Percentiles rank a stretch among this genome's conserved stretches.
Conservation (phyloP, 2,797 vertebrate genomes). For the Pseudotriccus pelzelni region DNA sequence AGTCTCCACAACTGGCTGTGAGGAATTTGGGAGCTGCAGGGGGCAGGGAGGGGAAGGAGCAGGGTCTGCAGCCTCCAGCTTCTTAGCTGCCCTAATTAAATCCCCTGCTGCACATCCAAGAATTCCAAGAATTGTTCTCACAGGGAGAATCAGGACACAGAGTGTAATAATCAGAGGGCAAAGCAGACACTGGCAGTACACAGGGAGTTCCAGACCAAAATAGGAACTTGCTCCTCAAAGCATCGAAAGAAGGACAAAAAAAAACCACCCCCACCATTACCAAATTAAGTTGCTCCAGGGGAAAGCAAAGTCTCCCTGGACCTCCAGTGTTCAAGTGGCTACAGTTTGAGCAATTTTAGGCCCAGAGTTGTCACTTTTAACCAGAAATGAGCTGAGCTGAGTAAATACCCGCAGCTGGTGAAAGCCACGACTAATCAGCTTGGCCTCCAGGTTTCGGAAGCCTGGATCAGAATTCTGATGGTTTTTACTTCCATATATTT, state of each 20-base stretch:
- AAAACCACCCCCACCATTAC: background rate
- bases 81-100: background rate
- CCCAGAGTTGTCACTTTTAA: background rate
- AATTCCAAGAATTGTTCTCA: background rate
- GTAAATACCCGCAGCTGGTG: background rate
- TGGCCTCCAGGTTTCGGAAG: background rate
- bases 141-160: constrained; percentile 7
- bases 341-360: background rate
- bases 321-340: background rate
- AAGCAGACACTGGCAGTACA: background rate
- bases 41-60: background rate
- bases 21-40: background rate
- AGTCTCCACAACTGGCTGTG: background rate
- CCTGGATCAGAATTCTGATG: background rate
- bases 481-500: background rate
- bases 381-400: background rate
- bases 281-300: background rate
- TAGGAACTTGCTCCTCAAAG: background rate
- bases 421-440: background rate
- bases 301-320: background rate
- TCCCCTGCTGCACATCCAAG: background rate
- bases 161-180: background rate
- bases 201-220: constrained; percentile 23
- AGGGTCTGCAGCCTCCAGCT: background rate
- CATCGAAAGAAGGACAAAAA: background rate